A percentile compares a stretch with the other conserved stretches of the same genome.
phyloP scores from a whole-genome alignment of 2,113 vertebrate genomes.

The Uropsilus gracilis region DNA sequence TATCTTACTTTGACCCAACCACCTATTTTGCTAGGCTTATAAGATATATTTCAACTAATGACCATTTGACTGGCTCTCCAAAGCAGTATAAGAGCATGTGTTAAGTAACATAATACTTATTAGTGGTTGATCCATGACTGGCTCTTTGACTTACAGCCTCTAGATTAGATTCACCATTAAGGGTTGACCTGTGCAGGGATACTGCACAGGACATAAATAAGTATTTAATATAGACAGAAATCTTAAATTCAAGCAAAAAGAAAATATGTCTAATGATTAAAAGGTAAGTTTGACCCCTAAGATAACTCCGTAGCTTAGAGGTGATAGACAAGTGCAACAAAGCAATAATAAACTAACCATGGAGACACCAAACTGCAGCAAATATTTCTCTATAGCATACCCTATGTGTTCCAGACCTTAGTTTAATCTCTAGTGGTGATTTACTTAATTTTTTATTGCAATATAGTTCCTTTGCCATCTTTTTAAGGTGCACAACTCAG shows the following conservation, averaged over 20 bases:
- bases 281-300: neutral
- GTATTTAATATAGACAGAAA: neutral
- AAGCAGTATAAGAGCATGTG: neutral
- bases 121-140: neutral
- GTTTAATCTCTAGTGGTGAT: neutral
- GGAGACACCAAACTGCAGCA: neutral
- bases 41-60: slow-evolving; percentile 2
- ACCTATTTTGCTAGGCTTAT: neutral
- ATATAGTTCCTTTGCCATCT: slow-evolving; percentile 17
- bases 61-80: neutral
- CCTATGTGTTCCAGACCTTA: neutral
- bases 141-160: neutral
- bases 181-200: neutral
- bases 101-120: neutral
- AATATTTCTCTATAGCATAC: neutral
- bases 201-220: neutral
- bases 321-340: neutral
- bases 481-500: neutral
- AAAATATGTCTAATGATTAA: slow-evolving; percentile 28
- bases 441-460: slow-evolving; percentile 28
- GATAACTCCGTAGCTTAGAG: neutral
- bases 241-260: slow-evolving; percentile 15
- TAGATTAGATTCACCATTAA: neutral
- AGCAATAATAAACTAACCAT: neutral
- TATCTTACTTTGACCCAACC: neutral